Evolutionary conservation across 1,140 invertebrate genomes (phyloP).

Genomic region (Trichonephila clavata): DNA sequence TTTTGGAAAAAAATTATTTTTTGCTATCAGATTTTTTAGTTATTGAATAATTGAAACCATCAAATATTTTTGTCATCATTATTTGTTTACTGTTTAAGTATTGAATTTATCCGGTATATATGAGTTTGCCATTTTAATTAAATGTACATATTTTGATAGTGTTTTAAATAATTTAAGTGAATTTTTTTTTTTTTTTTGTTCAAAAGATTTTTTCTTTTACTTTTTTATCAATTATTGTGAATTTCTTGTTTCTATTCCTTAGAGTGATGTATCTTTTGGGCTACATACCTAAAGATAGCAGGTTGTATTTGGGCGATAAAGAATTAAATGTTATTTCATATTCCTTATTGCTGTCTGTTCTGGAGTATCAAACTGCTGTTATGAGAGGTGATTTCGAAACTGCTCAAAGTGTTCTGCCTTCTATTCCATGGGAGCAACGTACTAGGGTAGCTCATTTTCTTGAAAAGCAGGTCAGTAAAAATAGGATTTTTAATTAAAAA

Average conservation of each 20-base stretch:
- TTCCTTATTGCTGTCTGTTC: constrained; percentile 91
- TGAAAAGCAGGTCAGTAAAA: constrained; percentile 91
- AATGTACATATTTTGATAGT: neutral
- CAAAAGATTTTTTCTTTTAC: no score
- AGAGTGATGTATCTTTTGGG: constrained; percentile 93
- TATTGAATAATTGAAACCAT: no score
- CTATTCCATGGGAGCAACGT: constrained; percentile 96
- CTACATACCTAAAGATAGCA: constrained; percentile 98
- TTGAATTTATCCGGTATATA: no score
- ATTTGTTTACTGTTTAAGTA: no score
- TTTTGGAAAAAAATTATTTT: no score
- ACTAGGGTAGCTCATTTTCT: constrained; percentile 99
- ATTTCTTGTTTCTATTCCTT: neutral
- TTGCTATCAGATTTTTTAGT: no score
- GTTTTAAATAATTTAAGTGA: no score
- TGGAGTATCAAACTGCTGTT: constrained; percentile 99
- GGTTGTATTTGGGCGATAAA: constrained; percentile 98
- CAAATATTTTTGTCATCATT: no score
- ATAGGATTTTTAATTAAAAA: neutral
- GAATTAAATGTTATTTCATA: constrained; percentile 97
- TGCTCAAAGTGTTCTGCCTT: constrained; percentile 96
- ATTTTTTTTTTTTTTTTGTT: no score
- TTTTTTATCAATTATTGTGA: neutral
- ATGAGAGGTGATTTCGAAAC: constrained; percentile 99
- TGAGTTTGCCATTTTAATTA: no score